Evolutionary conservation across 2,113 vertebrate species (phyloP).

Genomic region (Orycteropus afer): DNA sequence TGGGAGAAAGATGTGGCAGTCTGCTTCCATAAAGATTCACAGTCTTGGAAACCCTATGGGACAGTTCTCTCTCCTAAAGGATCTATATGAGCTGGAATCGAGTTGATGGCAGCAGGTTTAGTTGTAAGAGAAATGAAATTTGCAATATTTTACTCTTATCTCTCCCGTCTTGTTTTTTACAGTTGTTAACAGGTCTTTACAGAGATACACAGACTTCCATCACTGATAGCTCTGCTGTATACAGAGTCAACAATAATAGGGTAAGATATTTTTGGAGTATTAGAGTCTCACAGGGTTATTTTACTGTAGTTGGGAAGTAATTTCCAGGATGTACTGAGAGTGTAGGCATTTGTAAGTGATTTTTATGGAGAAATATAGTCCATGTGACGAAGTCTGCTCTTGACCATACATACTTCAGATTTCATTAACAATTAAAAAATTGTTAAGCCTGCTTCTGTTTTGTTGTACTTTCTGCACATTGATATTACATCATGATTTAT

Average conservation of each 20-base stretch:
- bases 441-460: neutral
- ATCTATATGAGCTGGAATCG: no score
- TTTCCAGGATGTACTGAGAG: neutral
- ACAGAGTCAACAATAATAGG: conserved; percentile 89
- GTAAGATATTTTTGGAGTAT: conserved; percentile 78
- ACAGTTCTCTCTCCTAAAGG: no score
- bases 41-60: no score
- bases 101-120: no score
- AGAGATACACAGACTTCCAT: conserved; percentile 94
- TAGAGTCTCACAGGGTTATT: neutral
- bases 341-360: neutral
- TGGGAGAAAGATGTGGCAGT: no score
- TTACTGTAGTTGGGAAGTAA: neutral
- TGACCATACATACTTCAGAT: neutral
- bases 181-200: conserved; percentile 93
- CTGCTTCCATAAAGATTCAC: no score
- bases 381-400: neutral
- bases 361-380: neutral
- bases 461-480: neutral
- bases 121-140: no score
- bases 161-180: neutral
- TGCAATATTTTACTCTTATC: neutral
- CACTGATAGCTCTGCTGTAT: conserved; percentile 91
- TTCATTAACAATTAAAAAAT: no score
- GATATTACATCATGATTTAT: neutral